These are phyloP conservation scores for Channa striata DNA, from an alignment of 2,797 vertebrate species.

Conservation along the genomic window DNA sequence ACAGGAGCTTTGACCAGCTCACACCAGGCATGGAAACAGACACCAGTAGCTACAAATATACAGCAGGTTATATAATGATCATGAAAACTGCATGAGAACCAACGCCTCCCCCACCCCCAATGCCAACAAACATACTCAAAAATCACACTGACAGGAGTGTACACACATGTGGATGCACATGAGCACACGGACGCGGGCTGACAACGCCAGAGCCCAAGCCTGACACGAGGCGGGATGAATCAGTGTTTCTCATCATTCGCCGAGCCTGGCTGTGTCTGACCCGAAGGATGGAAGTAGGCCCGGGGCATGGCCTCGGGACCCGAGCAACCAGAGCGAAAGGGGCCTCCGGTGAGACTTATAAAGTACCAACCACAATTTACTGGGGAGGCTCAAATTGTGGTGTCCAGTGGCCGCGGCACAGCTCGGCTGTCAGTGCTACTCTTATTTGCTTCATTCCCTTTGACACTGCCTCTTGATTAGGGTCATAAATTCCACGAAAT, in stretches of 20 bases:
- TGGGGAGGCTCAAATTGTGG: conserved; percentile 61
- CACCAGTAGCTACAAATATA: conserved; percentile 49
- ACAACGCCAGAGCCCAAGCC: conserved; percentile 42
- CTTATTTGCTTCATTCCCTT: conserved; percentile 77
- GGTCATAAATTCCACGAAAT: conserved; percentile 81
- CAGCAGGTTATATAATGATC: conserved; percentile 68
- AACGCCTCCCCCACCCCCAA: background rate
- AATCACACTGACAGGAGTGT: conserved; percentile 48
- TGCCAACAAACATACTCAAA: conserved; percentile 32
- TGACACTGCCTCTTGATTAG: conserved; percentile 80
- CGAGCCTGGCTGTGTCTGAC: conserved; percentile 60
- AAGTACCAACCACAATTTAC: conserved; percentile 70
- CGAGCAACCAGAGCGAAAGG: conserved; percentile 39
- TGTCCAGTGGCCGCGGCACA: conserved; percentile 54
- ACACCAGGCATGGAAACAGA: conserved; percentile 41
- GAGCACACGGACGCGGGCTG: background rate
- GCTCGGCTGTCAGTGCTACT: conserved; percentile 66
- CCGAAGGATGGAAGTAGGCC: conserved; percentile 66
- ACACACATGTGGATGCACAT: background rate
- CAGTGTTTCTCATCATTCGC: conserved; percentile 72
- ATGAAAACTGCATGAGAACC: conserved; percentile 62
- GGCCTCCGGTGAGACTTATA: conserved; percentile 68
- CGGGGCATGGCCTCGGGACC: conserved; percentile 62
- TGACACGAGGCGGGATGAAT: conserved; percentile 74
- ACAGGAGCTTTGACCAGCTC: conserved; percentile 64